phyloP scores from a whole-genome alignment of 2,888 invertebrate genomes.

The Sminthurides aquaticus region DNA sequence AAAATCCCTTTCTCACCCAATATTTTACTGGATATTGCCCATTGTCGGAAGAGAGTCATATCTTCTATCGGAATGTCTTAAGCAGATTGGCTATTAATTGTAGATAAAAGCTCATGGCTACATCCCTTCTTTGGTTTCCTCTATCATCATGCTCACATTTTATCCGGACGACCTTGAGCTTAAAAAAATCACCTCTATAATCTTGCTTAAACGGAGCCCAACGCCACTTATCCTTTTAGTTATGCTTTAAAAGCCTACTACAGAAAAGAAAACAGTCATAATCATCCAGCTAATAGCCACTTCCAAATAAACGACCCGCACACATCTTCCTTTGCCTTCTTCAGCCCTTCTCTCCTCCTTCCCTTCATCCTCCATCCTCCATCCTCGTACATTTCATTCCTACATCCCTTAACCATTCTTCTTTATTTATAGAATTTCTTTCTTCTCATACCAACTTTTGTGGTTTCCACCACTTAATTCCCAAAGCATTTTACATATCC shows the following conservation, averaged over 20 bases:
- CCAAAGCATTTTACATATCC: too few species aligned
- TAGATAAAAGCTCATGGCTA: neutral
- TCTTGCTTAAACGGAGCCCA: neutral
- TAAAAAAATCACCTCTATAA: neutral
- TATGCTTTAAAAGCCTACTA: constrained; percentile 9
- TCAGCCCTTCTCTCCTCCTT: neutral
- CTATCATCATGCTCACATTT: neutral
- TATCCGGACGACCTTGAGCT: neutral
- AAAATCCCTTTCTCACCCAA: too few species aligned
- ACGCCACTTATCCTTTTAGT: constrained; percentile 5
- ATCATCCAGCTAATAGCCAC: constrained; percentile 21
- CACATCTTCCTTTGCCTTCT: neutral
- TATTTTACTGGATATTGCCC: too few species aligned
- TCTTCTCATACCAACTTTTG: too few species aligned
- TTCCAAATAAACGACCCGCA: constrained; percentile 16
- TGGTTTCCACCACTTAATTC: too few species aligned
- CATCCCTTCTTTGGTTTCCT: neutral
- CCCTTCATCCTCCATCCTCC: neutral
- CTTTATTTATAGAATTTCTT: too few species aligned
- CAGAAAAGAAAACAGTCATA: constrained; percentile 20
- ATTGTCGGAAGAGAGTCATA: too few species aligned
- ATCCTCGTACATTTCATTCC: too few species aligned
- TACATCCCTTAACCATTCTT: too few species aligned
- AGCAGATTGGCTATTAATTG: neutral
- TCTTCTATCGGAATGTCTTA: too few species aligned